These are phyloP conservation scores for Agonum fuliginosum DNA, from an alignment of 2,888 invertebrate species.

Conservation along the genomic window DNA sequence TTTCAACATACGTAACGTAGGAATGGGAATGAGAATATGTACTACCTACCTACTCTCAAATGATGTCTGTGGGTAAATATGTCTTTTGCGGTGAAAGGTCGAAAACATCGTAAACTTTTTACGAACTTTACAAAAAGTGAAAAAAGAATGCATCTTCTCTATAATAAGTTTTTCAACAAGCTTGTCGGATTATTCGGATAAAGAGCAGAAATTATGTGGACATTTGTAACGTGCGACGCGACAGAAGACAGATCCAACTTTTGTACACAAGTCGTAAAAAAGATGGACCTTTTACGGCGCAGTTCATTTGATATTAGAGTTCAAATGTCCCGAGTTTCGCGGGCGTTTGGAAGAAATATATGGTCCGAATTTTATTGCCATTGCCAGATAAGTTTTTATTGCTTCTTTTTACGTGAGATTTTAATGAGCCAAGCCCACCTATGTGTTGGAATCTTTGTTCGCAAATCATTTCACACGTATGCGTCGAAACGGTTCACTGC, in stretches of 20 bases:
- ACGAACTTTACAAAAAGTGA: slow-evolving; percentile 24
- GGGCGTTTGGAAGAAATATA: slow-evolving; percentile 53
- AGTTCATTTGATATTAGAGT: slow-evolving; percentile 54
- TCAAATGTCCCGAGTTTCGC: slow-evolving; percentile 49
- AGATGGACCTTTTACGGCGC: slow-evolving; percentile 52
- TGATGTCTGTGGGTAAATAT: not conserved
- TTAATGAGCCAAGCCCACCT: slow-evolving; percentile 25
- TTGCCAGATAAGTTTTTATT: slow-evolving; percentile 44
- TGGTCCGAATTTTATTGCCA: slow-evolving; percentile 37
- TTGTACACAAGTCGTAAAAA: slow-evolving; percentile 55
- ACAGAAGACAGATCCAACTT: slow-evolving; percentile 7
- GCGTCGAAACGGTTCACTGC: too few species aligned
- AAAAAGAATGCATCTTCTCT: slow-evolving; percentile 12
- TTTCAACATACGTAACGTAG: not conserved
- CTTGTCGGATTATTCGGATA: slow-evolving; percentile 26
- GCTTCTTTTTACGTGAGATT: slow-evolving; percentile 39
- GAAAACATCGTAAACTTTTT: slow-evolving; percentile 27
- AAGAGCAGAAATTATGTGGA: slow-evolving; percentile 43
- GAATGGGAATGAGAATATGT: too few species aligned
- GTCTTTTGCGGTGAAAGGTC: slow-evolving; percentile 9
- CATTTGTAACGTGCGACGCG: slow-evolving; percentile 50
- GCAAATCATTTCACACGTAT: too few species aligned
- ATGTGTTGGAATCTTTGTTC: not conserved
- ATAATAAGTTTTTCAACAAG: slow-evolving; percentile 45
- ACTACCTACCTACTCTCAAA: not conserved